phyloP scores from a whole-genome alignment of 2,888 invertebrate species.

The Apocheima hispidaria region DNA sequence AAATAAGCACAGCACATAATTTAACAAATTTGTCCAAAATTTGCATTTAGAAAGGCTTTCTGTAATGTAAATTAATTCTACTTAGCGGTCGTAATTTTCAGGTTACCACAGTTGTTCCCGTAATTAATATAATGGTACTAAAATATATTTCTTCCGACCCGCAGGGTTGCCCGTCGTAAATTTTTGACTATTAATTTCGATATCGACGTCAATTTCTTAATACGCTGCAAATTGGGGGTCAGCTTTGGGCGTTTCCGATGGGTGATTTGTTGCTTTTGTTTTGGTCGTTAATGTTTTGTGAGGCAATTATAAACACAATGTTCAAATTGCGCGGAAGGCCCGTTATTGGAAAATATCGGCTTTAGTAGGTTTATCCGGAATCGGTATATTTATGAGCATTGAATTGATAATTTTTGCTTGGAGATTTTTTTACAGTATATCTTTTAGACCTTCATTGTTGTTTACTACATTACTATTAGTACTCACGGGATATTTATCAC shows the following conservation, averaged over 20 bases:
- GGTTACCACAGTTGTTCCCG: conserved; percentile 51
- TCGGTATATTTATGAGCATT: background rate
- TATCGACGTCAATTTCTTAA: conserved; percentile 49
- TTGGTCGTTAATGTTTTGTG: conserved; percentile 16
- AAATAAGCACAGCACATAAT: conserved; percentile 20
- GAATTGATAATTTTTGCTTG: background rate
- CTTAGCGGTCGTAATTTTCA: conserved; percentile 53
- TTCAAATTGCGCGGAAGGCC: conserved; percentile 3
- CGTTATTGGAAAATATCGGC: conserved; percentile 3
- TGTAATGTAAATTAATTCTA: conserved; percentile 54
- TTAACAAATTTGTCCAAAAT: conserved; percentile 49
- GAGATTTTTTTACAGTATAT: background rate
- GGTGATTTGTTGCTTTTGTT: conserved; percentile 41
- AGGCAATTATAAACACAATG: conserved; percentile 19
- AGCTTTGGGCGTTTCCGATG: conserved; percentile 29
- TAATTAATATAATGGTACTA: conserved; percentile 60
- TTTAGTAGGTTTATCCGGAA: background rate
- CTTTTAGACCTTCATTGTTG: too few species aligned
- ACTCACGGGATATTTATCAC: too few species aligned
- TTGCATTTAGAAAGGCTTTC: conserved; percentile 47
- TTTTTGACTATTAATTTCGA: conserved; percentile 48
- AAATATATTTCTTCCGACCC: conserved; percentile 55
- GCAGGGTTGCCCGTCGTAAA: conserved; percentile 55
- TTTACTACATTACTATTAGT: too few species aligned
- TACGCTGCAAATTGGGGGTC: conserved; percentile 38